Evolutionary conservation across 1,140 invertebrate genomes (phyloP).

Genomic region (Parasteatoda tepidariorum): DNA sequence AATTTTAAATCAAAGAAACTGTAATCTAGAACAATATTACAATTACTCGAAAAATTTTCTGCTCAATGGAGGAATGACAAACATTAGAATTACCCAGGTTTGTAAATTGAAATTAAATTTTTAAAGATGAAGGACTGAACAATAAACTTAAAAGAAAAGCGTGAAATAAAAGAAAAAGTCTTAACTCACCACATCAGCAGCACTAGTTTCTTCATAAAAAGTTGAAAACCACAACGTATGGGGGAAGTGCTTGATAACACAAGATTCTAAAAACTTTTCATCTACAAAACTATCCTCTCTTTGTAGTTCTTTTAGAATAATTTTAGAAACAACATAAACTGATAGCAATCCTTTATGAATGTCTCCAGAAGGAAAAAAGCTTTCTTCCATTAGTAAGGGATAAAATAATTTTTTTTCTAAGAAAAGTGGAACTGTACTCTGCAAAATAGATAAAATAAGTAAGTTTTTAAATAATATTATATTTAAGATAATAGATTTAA

Average conservation of each 20-base stretch:
- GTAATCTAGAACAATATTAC: too few species aligned
- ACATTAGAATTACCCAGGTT: too few species aligned
- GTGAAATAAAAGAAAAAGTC: too few species aligned
- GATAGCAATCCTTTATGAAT: not conserved
- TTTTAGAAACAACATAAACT: not conserved
- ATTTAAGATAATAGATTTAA: too few species aligned
- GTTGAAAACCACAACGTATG: conserved; percentile 12
- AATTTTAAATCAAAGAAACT: too few species aligned
- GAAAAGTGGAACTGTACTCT: not conserved
- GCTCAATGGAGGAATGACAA: too few species aligned
- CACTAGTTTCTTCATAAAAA: not conserved
- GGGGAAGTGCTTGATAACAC: not conserved
- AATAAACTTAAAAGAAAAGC: too few species aligned
- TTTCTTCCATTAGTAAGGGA: not conserved
- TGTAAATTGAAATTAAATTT: too few species aligned
- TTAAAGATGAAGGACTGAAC: too few species aligned
- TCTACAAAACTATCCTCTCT: not conserved
- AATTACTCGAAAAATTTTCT: too few species aligned
- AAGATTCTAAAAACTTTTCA: not conserved
- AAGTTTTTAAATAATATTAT: too few species aligned
- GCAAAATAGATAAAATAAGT: too few species aligned
- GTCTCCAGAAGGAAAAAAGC: not conserved
- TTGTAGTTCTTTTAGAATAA: not conserved
- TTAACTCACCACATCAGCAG: not conserved
- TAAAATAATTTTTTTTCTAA: conserved; percentile 38